These are phyloP conservation scores for Pogoniulus pusillus DNA, from an alignment of 2,797 vertebrate genomes.

Conservation along the genomic window DNA sequence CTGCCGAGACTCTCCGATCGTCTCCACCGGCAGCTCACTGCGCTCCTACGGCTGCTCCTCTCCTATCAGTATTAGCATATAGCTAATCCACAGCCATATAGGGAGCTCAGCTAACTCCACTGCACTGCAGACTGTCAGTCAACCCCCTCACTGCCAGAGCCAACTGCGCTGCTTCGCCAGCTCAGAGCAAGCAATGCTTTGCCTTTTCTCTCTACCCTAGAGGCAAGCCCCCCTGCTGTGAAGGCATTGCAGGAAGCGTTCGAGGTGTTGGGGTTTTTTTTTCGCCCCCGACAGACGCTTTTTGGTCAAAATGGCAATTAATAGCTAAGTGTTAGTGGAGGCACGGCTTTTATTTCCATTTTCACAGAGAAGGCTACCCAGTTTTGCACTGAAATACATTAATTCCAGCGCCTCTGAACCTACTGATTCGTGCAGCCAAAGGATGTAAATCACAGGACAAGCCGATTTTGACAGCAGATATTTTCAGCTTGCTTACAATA, in stretches of 20 bases:
- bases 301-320: constrained; percentile 37
- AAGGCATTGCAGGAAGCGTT: constrained; percentile 37
- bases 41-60: constrained; percentile 73
- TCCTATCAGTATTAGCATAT: constrained; percentile 87
- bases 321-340: constrained; percentile 51
- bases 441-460: constrained; percentile 4
- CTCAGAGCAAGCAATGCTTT: constrained; percentile 43
- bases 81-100: constrained; percentile 93
- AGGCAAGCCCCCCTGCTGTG: constrained; percentile 10
- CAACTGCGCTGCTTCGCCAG: constrained; percentile 60
- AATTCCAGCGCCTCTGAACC: constrained; percentile 17
- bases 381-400: constrained; percentile 12
- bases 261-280: background rate
- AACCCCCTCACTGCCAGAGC: constrained; percentile 72
- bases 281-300: background rate
- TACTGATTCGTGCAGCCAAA: constrained; percentile 21
- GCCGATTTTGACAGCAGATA: constrained; percentile 48
- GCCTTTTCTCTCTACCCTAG: constrained; percentile 20
- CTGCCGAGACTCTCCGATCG: constrained; percentile 83
- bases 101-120: constrained; percentile 84
- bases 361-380: background rate
- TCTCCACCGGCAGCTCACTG: constrained; percentile 82
- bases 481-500: constrained; percentile 50
- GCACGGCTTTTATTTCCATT: constrained; percentile 27
- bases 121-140: constrained; percentile 91